Percentiles rank a stretch among this genome's conserved stretches.
Conservation (phyloP, 2,113 vertebrate genomes). For the Cardinalis cardinalis region DNA sequence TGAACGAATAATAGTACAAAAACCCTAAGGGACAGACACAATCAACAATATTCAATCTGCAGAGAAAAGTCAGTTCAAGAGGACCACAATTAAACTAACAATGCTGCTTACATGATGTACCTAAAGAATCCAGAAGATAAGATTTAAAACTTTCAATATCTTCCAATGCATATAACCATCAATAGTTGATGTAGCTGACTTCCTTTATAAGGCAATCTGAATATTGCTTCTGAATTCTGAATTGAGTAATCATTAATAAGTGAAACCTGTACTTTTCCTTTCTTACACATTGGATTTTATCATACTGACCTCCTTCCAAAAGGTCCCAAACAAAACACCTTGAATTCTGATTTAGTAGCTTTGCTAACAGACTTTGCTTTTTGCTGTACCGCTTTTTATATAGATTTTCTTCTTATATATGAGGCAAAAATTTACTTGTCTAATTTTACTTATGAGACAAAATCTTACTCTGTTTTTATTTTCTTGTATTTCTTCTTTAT, state of each 20-base stretch:
- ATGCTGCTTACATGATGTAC: neutral
- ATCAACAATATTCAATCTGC: neutral
- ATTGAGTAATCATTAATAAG: neutral
- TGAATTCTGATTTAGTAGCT: neutral
- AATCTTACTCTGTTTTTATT: neutral
- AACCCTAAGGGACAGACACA: neutral
- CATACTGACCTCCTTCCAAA: neutral
- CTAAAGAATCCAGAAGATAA: neutral
- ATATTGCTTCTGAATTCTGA: neutral
- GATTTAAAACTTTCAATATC: neutral
- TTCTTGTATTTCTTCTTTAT: neutral
- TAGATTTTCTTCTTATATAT: neutral
- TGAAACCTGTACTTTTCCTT: neutral
- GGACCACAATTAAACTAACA: conserved; percentile 1
- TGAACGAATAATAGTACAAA: neutral
- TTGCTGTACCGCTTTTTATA: neutral
- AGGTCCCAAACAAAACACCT: neutral
- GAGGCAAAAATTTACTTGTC: rapidly evolving
- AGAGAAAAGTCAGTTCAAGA: conserved; percentile 10
- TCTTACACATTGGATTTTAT: neutral
- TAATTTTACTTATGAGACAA: neutral
- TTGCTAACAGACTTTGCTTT: neutral
- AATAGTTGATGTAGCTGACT: neutral
- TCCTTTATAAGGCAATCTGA: neutral
- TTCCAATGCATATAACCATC: neutral